These are phyloP conservation scores for Pantherophis vulpinus DNA, from an alignment of 2,797 vertebrate species.

Conservation along the genomic window DNA sequence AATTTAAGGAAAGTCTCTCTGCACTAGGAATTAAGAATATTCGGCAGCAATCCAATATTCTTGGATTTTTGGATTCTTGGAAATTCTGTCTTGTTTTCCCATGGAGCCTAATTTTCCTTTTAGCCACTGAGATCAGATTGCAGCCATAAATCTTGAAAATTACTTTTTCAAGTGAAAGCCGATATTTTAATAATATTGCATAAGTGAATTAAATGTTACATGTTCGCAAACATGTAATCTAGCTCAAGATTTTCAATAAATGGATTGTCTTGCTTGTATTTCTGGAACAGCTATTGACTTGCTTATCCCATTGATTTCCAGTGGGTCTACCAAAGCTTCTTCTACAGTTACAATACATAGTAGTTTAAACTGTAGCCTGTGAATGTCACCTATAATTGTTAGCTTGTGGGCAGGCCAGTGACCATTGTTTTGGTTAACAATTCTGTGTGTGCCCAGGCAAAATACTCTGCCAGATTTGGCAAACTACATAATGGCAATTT, in stretches of 20 bases:
- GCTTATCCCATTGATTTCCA: neutral
- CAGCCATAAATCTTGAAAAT: conserved; percentile 6
- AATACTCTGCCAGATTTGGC: neutral
- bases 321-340: neutral
- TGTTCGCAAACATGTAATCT: neutral
- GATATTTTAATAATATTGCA: neutral
- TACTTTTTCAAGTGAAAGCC: neutral
- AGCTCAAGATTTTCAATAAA: neutral
- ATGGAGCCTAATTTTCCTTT: neutral
- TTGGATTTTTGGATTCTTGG: no score
- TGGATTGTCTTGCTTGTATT: neutral
- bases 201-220: neutral
- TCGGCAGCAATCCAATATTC: neutral
- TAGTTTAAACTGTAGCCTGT: neutral
- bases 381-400: neutral
- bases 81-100: neutral
- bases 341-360: neutral
- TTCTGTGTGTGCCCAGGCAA: neutral
- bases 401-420: neutral
- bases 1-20: neutral
- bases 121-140: neutral
- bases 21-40: neutral
- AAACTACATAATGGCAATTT: neutral
- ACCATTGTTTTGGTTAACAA: neutral
- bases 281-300: neutral